Conservation (phyloP, 2,888 invertebrate species). For the Rhagonycha lutea region DNA sequence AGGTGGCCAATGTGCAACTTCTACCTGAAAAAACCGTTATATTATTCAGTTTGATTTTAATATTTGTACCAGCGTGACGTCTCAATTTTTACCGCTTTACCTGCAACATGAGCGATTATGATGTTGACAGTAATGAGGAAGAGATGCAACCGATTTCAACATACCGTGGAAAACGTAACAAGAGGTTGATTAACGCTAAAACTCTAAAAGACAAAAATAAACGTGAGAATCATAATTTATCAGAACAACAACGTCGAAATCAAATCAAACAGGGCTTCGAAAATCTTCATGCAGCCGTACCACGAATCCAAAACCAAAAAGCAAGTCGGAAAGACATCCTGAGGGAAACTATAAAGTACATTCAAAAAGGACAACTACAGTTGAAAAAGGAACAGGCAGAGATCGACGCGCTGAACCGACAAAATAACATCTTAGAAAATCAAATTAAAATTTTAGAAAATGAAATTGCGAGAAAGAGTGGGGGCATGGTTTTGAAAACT, state of each 20-base stretch:
- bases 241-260: background rate
- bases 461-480: background rate
- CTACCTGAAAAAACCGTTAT: background rate
- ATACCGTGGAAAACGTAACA: background rate
- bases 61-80: background rate
- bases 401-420: background rate
- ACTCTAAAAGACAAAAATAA: background rate
- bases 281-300: background rate
- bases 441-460: background rate
- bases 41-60: background rate
- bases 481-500: background rate
- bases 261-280: background rate
- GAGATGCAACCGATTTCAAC: rapidly evolving
- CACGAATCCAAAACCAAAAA: background rate
- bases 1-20: background rate
- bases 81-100: background rate
- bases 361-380: background rate
- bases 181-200: background rate
- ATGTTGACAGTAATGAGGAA: too few relatives aligned
- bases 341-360: background rate
- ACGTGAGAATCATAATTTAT: background rate
- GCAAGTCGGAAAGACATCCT: background rate
- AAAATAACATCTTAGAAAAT: background rate
- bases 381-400: background rate
- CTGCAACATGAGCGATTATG: background rate